Percentiles rank a stretch among this genome's conserved stretches.
Conservation (phyloP, 1,140 invertebrate genomes). For the Gryllus bimaculatus region DNA sequence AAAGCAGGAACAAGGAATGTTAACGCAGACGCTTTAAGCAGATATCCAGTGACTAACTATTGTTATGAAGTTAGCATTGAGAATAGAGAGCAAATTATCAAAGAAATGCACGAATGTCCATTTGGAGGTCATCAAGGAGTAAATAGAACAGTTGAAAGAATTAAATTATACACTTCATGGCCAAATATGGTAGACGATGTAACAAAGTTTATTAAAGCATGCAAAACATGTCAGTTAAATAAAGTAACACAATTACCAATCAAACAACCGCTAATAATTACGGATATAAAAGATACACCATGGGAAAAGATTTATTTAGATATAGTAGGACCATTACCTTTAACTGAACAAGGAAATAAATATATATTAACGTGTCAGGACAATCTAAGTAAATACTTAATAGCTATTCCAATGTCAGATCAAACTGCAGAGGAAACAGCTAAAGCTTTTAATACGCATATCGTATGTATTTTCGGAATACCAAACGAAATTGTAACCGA, state of each 20-base stretch:
- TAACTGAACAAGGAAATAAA: constrained; percentile 24
- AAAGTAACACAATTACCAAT: constrained; percentile 25
- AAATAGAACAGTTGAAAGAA: constrained; percentile 27
- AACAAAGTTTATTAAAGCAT: constrained; percentile 29
- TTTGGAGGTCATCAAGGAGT: constrained; percentile 29
- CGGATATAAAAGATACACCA: constrained; percentile 19
- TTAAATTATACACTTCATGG: constrained; percentile 29
- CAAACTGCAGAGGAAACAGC: constrained; percentile 26
- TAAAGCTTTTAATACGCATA: constrained; percentile 25
- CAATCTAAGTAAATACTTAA: constrained; percentile 28
- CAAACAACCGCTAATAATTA: constrained; percentile 24
- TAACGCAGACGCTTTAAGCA: constrained; percentile 32
- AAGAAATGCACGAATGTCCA: constrained; percentile 27
- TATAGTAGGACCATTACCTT: constrained; percentile 22
- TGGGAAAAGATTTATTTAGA: constrained; percentile 26
- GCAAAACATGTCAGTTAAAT: constrained; percentile 28
- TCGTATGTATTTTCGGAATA: constrained; percentile 28
- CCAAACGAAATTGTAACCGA: constrained; percentile 29
- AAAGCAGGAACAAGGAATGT: constrained; percentile 34
- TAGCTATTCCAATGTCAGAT: constrained; percentile 24
- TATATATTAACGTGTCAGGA: constrained; percentile 30
- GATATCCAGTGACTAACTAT: neutral
- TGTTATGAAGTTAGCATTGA: neutral
- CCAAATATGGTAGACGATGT: constrained; percentile 28
- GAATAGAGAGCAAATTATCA: constrained; percentile 24